Evolutionary conservation across 1,140 invertebrate genomes (phyloP).

Genomic region (Lasaia peninsularis): DNA sequence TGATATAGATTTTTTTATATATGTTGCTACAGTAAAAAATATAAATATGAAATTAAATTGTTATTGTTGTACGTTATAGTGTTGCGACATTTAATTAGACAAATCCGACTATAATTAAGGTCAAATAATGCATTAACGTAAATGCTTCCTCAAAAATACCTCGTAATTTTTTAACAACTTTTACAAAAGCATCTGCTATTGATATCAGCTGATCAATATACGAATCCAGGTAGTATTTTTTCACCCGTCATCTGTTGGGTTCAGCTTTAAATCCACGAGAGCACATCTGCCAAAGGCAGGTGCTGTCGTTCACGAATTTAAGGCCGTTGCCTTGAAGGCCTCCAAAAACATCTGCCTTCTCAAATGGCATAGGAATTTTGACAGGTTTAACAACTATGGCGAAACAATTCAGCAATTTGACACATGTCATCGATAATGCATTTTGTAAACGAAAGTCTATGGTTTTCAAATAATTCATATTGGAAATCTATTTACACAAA

Average conservation of each 20-base stretch:
- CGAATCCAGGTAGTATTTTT: constrained; percentile 50
- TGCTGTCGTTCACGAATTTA: constrained; percentile 47
- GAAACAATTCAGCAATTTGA: background rate
- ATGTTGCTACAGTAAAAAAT: no score
- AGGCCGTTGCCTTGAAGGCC: constrained; percentile 22
- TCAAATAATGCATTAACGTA: no score
- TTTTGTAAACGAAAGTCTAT: no score
- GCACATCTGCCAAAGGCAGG: constrained; percentile 50
- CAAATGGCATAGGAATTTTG: constrained; percentile 2
- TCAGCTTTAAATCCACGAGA: constrained; percentile 53
- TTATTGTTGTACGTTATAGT: no score
- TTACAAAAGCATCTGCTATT: constrained; percentile 28
- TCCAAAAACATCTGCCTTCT: constrained; percentile 19
- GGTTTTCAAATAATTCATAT: no score
- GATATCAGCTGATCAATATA: constrained; percentile 54
- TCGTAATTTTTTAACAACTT: constrained; percentile 1
- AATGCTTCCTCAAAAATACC: background rate
- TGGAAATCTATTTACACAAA: no score
- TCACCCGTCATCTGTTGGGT: constrained; percentile 51
- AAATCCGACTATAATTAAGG: no score
- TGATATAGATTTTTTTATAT: no score
- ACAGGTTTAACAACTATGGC: background rate
- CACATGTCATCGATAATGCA: no score
- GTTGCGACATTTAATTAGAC: no score
- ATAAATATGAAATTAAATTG: no score